phyloP scores from a whole-genome alignment of 23 tunicate genomes.

The Ascidia mentula region DNA sequence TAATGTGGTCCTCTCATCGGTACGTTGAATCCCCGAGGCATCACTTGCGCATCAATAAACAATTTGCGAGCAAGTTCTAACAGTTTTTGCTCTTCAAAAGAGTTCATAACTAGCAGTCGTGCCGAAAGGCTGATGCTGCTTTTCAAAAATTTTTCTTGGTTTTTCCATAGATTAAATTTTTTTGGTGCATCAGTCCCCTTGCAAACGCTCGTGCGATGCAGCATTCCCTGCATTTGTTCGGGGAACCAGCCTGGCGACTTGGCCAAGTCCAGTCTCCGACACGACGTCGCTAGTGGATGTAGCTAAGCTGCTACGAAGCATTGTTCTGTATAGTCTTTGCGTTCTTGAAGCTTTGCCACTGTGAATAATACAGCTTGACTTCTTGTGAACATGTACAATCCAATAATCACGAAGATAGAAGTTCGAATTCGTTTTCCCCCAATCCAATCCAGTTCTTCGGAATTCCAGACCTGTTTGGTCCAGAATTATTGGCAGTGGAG shows the following conservation, averaged over 20 bases:
- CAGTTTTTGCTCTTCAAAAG: neutral
- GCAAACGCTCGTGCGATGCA: constrained; percentile 33
- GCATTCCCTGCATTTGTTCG: constrained; percentile 38
- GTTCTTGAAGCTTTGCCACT: constrained; percentile 1
- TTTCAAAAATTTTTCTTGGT: neutral
- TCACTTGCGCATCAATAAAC: neutral
- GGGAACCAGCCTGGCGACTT: constrained; percentile 1
- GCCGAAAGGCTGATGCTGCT: constrained; percentile 4
- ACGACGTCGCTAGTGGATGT: constrained; percentile 7
- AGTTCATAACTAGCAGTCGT: constrained; percentile 7
- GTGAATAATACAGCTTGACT: constrained; percentile 8
- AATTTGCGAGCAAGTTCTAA: constrained; percentile 1
- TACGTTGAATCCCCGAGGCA: constrained; percentile 4
- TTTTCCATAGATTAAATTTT: neutral
- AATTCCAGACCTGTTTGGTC: constrained; percentile 1
- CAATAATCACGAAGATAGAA: neutral
- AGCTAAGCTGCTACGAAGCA: constrained; percentile 12
- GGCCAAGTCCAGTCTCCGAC: constrained; percentile 5
- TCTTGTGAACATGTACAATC: constrained; percentile 1
- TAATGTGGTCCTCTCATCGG: neutral
- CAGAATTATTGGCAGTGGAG: constrained; percentile 7
- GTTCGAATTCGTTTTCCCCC: neutral
- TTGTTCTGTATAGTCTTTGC: neutral
- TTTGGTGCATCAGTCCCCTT: constrained; percentile 22
- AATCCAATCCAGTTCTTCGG: neutral